Evolutionary conservation across 2,113 vertebrate genomes (phyloP).

Genomic region (Bombycilla garrulus): DNA sequence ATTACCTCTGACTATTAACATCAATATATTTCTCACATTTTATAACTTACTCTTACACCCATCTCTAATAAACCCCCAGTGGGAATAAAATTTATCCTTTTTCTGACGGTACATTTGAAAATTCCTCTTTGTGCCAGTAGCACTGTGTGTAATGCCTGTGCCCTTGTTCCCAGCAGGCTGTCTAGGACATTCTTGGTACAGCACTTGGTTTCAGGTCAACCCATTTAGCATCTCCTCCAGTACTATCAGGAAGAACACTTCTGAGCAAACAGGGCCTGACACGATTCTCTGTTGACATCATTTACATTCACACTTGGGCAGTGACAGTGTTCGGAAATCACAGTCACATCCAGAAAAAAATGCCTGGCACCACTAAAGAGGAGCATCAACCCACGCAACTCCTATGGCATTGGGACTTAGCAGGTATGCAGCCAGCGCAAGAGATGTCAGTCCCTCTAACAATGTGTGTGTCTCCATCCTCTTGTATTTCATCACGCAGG

Average conservation of each 20-base stretch:
- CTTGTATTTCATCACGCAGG: not conserved
- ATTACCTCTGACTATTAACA: not conserved
- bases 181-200: not conserved
- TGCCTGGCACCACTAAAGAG: not conserved
- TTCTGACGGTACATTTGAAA: not conserved
- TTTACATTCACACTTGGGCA: not conserved
- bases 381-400: not conserved
- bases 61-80: not conserved
- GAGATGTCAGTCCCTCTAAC: not conserved
- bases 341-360: not conserved
- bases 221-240: not conserved
- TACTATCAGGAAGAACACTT: not conserved
- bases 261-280: not conserved
- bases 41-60: not conserved
- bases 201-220: not conserved
- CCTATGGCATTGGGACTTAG: not conserved
- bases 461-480: not conserved
- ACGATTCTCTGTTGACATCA: not conserved
- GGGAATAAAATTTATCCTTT: not conserved
- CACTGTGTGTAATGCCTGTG: not conserved
- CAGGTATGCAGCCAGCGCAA: not conserved
- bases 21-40: not conserved
- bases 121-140: not conserved
- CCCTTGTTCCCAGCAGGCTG: not conserved
- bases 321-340: not conserved